Evolutionary conservation across 1,140 invertebrate genomes (phyloP).

Genomic region (Scaptomyza graminum): DNA sequence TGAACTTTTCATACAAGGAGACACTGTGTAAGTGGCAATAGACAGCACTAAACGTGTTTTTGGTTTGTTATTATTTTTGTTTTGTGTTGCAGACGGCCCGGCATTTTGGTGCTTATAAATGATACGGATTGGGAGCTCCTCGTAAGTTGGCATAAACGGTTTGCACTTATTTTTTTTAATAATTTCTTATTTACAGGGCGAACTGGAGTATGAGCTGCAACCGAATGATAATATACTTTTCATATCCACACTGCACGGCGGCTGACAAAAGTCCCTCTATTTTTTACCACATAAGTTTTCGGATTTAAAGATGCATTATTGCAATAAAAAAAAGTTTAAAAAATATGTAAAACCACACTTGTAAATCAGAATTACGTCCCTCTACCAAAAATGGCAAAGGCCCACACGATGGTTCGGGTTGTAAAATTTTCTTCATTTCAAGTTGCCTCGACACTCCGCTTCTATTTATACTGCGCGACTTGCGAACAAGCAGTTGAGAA

Average conservation of each 20-base stretch:
- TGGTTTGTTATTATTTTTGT: slow-evolving; percentile 24
- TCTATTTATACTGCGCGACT: slow-evolving; percentile 5
- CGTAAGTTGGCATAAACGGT: slow-evolving; percentile 84
- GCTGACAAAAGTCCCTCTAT: slow-evolving; percentile 69
- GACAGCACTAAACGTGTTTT: background rate
- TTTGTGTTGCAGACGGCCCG: slow-evolving; percentile 89
- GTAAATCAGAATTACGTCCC: slow-evolving; percentile 75
- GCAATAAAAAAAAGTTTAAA: background rate
- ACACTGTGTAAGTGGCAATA: slow-evolving; percentile 88
- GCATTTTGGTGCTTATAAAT: slow-evolving; percentile 96
- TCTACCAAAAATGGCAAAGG: slow-evolving; percentile 65
- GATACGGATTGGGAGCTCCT: slow-evolving; percentile 96
- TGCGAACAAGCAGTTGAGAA: slow-evolving; percentile 56
- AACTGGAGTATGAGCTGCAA: slow-evolving; percentile 85
- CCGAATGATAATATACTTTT: slow-evolving; percentile 85
- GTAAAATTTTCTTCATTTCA: slow-evolving; percentile 61
- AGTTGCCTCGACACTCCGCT: fast-evolving
- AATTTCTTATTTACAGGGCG: slow-evolving; percentile 77
- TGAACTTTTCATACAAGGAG: slow-evolving; percentile 94
- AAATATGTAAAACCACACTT: background rate
- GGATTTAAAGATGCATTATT: slow-evolving; percentile 19
- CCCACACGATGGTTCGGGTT: slow-evolving; percentile 73
- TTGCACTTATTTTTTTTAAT: background rate
- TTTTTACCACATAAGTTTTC: slow-evolving; percentile 13
- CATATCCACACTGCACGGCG: slow-evolving; percentile 87